These are phyloP conservation scores for Streblospio benedicti DNA, from an alignment of 1,140 invertebrate genomes.

Conservation along the genomic window DNA sequence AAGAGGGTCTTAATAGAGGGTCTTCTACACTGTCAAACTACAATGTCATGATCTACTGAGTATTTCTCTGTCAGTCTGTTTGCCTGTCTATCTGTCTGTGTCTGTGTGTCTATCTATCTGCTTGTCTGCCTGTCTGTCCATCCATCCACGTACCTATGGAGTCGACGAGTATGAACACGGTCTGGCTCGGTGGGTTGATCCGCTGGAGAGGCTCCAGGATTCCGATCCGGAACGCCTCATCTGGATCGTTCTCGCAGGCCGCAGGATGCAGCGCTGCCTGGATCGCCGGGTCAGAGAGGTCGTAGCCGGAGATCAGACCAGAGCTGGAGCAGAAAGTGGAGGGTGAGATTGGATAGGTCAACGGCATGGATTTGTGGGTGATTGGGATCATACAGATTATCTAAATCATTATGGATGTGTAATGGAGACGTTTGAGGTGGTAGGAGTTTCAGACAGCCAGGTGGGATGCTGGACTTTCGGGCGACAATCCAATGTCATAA, in stretches of 20 bases:
- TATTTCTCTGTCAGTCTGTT: slow-evolving; percentile 64
- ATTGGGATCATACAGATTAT: no score
- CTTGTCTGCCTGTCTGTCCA: no score
- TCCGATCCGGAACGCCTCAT: slow-evolving; percentile 81
- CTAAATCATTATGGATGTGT: no score
- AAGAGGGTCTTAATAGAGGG: slow-evolving; percentile 80
- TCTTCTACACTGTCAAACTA: no score
- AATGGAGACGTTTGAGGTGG: no score
- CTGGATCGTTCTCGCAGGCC: slow-evolving; percentile 55
- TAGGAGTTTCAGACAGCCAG: no score
- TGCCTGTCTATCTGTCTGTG: no score
- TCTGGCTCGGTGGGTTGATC: slow-evolving; percentile 72
- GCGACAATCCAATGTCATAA: no score
- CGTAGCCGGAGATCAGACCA: slow-evolving; percentile 57
- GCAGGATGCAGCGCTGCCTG: slow-evolving; percentile 24
- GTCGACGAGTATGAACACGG: slow-evolving; percentile 77
- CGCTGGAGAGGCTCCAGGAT: slow-evolving; percentile 61
- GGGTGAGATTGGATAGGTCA: background rate
- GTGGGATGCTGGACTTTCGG: no score
- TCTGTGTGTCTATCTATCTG: no score
- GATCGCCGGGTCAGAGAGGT: slow-evolving; percentile 22
- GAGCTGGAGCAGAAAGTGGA: slow-evolving; percentile 56
- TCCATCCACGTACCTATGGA: slow-evolving; percentile 87
- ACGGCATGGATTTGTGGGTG: no score
- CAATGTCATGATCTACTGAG: slow-evolving; percentile 76